phyloP scores from a whole-genome alignment of 2,888 invertebrate genomes.

The Hypolimnas misippus region DNA sequence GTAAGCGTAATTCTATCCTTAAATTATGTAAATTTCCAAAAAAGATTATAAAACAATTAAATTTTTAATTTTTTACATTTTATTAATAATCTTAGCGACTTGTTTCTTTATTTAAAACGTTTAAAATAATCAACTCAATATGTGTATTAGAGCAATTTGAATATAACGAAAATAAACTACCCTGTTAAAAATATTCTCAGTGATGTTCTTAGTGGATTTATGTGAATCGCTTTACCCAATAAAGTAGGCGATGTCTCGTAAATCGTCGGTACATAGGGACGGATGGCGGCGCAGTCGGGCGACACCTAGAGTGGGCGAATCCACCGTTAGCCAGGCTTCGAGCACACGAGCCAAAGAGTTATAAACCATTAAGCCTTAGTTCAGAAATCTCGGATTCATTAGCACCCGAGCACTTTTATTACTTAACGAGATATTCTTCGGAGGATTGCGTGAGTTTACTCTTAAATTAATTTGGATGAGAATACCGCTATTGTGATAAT shows the following conservation, averaged over 20 bases:
- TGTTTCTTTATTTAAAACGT: no score
- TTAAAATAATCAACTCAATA: constrained; percentile 23
- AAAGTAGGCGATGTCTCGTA: constrained; percentile 79
- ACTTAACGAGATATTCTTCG: constrained; percentile 24
- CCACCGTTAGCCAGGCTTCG: constrained; percentile 66
- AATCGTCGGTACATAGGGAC: constrained; percentile 67
- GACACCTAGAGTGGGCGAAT: constrained; percentile 80
- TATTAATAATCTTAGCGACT: no score
- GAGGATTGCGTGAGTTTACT: constrained; percentile 31
- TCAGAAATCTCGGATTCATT: constrained; percentile 30
- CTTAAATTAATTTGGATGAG: constrained; percentile 33
- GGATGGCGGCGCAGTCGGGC: constrained; percentile 62
- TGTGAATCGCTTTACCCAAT: constrained; percentile 77
- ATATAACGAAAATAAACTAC: constrained; percentile 54
- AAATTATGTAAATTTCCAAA: no score
- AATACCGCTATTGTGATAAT: constrained; percentile 27
- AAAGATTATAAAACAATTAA: no score
- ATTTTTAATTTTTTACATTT: no score
- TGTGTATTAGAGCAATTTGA: constrained; percentile 36
- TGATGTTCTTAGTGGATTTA: constrained; percentile 68
- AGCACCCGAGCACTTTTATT: constrained; percentile 30
- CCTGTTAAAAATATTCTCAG: constrained; percentile 62
- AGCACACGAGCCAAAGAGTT: constrained; percentile 44
- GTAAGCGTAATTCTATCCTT: no score
- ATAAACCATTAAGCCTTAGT: constrained; percentile 36